Percentiles rank a stretch among this genome's conserved stretches.
These are phyloP conservation scores for Nipponacmea schrenckii DNA, from an alignment of 2,888 invertebrate species.

Conservation along the genomic window DNA sequence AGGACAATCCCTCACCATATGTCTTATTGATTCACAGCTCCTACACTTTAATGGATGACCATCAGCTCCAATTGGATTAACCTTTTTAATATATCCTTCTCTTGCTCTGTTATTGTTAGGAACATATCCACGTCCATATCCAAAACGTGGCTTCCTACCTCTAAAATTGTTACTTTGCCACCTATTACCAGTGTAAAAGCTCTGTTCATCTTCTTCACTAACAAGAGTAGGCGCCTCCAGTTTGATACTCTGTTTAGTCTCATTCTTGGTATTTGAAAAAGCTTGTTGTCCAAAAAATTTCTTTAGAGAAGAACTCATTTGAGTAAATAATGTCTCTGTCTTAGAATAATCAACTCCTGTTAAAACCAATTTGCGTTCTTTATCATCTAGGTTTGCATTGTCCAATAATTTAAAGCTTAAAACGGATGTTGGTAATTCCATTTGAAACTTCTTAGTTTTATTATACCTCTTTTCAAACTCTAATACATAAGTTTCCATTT, in stretches of 20 bases:
- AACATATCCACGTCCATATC: too few relatives aligned
- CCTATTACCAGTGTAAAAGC: slow-evolving; percentile 1
- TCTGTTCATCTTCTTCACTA: not conserved
- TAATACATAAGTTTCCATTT: slow-evolving; percentile 1
- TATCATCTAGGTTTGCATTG: not conserved
- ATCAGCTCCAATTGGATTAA: too few relatives aligned
- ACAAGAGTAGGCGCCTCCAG: not conserved
- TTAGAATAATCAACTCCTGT: not conserved
- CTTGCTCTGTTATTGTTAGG: too few relatives aligned
- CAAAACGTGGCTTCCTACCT: too few relatives aligned
- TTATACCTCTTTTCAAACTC: not conserved
- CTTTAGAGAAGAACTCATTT: not conserved
- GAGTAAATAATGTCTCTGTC: not conserved
- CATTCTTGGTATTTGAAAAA: not conserved
- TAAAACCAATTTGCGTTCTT: not conserved
- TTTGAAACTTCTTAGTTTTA: not conserved
- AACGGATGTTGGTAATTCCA: not conserved
- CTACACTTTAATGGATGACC: too few relatives aligned
- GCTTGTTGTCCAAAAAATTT: not conserved
- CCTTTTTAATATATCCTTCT: too few relatives aligned
- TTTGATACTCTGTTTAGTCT: not conserved
- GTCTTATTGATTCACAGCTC: too few relatives aligned
- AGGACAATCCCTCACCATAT: too few relatives aligned
- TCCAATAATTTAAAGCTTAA: not conserved
- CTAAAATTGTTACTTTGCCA: not conserved